These are phyloP conservation scores for Drosophila anceps DNA, from an alignment of 2,888 invertebrate genomes.

Conservation along the genomic window DNA sequence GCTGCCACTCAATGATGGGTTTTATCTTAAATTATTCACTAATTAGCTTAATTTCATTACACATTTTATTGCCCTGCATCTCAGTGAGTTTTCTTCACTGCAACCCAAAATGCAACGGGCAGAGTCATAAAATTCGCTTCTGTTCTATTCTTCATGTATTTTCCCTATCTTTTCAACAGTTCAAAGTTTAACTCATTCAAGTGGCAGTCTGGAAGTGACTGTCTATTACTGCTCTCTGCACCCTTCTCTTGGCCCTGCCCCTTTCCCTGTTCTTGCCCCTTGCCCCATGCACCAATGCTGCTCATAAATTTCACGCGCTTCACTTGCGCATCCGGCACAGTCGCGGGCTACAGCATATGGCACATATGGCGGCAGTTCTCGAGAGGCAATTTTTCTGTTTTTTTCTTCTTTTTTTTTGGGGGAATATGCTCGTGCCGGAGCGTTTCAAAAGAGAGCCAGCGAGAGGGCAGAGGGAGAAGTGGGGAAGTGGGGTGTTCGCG, in stretches of 20 bases:
- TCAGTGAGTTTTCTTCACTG: constrained; percentile 2
- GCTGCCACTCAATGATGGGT: constrained; percentile 33
- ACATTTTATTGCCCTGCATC: constrained; percentile 52
- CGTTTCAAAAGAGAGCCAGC: not conserved
- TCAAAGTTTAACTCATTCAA: constrained; percentile 76
- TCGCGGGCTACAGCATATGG: constrained; percentile 30
- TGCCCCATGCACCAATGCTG: constrained; percentile 14
- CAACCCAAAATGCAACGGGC: constrained; percentile 45
- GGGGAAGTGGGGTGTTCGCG: constrained; percentile 2
- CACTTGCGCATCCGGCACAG: constrained; percentile 68
- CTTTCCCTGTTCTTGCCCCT: not conserved
- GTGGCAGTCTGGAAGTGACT: constrained; percentile 62
- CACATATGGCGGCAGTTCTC: constrained; percentile 70
- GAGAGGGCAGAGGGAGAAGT: not conserved
- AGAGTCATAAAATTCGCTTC: constrained; percentile 34
- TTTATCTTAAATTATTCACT: constrained; percentile 39
- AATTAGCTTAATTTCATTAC: constrained; percentile 62
- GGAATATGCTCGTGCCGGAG: constrained; percentile 2
- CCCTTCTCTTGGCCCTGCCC: not conserved
- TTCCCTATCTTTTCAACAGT: constrained; percentile 51
- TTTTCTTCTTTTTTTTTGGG: constrained; percentile 3
- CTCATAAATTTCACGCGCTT: constrained; percentile 77
- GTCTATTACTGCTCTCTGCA: constrained; percentile 57
- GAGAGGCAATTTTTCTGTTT: constrained; percentile 51
- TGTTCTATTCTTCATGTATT: constrained; percentile 27